Percentiles rank a stretch among this genome's conserved stretches.
Evolutionary conservation across 2,797 vertebrate genomes (phyloP).

Genomic region (Aulostomus chinensis): DNA sequence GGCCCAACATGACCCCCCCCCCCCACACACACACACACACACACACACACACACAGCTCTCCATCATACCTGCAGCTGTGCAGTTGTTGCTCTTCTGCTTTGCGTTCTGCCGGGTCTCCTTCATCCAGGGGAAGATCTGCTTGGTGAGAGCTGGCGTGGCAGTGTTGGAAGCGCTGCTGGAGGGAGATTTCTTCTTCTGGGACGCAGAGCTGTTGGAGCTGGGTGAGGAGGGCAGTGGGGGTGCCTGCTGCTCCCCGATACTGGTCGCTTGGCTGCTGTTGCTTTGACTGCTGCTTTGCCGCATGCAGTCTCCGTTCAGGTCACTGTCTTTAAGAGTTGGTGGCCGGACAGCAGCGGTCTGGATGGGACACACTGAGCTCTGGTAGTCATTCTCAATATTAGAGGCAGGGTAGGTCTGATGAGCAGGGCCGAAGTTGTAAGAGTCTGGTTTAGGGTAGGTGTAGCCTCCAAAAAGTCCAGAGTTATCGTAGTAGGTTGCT

Average conservation of each 20-base stretch:
- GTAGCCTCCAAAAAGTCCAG: conserved; percentile 97
- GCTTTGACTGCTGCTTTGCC: conserved; percentile 82
- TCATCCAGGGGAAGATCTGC: conserved; percentile 99
- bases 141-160: conserved; percentile 89
- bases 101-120: conserved; percentile 94
- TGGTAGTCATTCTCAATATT: conserved; percentile 92
- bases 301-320: conserved; percentile 94
- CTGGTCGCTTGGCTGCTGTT: conserved; percentile 79
- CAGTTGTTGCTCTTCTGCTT: conserved; percentile 95
- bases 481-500: conserved; percentile 97
- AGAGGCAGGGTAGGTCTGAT: conserved; percentile 89
- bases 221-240: conserved; percentile 87
- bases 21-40: background rate
- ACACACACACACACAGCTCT: background rate
- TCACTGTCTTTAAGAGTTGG: conserved; percentile 89
- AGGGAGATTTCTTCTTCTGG: conserved; percentile 89
- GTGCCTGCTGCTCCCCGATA: conserved; percentile 85
- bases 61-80: conserved; percentile 85
- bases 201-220: conserved; percentile 85
- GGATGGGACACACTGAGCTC: conserved; percentile 91
- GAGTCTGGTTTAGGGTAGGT: conserved; percentile 93
- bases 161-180: conserved; percentile 78
- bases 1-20: background rate
- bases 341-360: conserved; percentile 85
- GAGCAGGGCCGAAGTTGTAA: conserved; percentile 88